phyloP scores from a whole-genome alignment of 1,140 invertebrate species.

The Drosophila busckii region DNA sequence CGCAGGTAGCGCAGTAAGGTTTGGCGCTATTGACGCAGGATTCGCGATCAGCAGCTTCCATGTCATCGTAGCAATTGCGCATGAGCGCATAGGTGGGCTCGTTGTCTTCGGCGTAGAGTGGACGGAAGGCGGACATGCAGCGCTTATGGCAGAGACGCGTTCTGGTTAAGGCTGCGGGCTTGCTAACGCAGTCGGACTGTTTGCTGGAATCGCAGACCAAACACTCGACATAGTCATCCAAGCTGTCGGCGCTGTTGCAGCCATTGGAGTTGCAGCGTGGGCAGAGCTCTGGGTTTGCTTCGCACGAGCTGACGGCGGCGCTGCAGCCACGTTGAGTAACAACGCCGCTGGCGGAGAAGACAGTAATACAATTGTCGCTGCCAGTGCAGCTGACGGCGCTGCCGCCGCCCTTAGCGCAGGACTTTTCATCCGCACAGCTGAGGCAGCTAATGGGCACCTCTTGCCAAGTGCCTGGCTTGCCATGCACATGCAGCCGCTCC shows the following conservation, averaged over 20 bases:
- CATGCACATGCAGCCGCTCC: slow-evolving; percentile 31
- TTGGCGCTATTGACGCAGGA: slow-evolving; percentile 34
- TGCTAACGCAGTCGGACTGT: slow-evolving; percentile 29
- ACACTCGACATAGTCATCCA: slow-evolving; percentile 51
- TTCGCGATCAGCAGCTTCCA: slow-evolving; percentile 52
- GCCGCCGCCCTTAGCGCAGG: too few species aligned
- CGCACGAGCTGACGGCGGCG: slow-evolving; percentile 32
- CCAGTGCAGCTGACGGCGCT: slow-evolving; percentile 19
- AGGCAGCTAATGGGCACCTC: slow-evolving; percentile 50
- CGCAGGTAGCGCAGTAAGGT: slow-evolving; percentile 42
- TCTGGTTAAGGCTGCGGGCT: slow-evolving; percentile 17
- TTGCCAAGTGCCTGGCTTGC: slow-evolving; percentile 62
- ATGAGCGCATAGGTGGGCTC: slow-evolving; percentile 53
- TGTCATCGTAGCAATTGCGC: slow-evolving; percentile 59
- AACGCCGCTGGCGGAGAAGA: slow-evolving; percentile 40
- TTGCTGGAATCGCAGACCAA: slow-evolving; percentile 54
- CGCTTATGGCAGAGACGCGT: slow-evolving; percentile 50
- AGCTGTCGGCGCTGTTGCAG: slow-evolving; percentile 54
- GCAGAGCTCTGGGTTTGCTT: slow-evolving; percentile 38
- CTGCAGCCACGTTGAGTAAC: slow-evolving; percentile 58
- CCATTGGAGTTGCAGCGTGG: slow-evolving; percentile 70
- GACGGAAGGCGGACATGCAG: slow-evolving; percentile 57
- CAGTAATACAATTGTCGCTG: slow-evolving; percentile 59
- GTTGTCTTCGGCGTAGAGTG: slow-evolving; percentile 29
- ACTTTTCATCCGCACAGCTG: too few species aligned